phyloP scores from a whole-genome alignment of 2,113 vertebrate genomes.

The Pagrus major region DNA sequence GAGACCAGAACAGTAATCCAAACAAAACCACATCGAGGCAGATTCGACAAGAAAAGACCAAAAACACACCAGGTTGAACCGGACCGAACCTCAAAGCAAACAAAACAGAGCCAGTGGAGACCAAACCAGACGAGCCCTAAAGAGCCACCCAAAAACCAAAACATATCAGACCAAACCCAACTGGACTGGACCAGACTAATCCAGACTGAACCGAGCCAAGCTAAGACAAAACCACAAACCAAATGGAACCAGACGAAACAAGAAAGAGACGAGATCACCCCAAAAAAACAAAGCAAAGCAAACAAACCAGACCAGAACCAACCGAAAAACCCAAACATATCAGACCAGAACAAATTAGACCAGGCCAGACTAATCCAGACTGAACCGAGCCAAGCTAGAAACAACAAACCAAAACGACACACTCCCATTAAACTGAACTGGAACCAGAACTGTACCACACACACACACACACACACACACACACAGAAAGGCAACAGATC shows the following conservation, averaged over 20 bases:
- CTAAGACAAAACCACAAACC: neutral
- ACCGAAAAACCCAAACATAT: too few species aligned
- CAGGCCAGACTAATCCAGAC: too few species aligned
- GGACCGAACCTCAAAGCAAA: neutral
- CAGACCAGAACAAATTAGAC: neutral
- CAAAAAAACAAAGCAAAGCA: too few species aligned
- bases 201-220: too few species aligned
- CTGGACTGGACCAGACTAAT: neutral
- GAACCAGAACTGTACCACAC: neutral
- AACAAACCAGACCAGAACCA: neutral
- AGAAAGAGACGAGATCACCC: too few species aligned
- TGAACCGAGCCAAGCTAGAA: too few species aligned
- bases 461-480: conserved; percentile 41
- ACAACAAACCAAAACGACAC: too few species aligned
- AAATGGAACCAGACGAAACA: neutral
- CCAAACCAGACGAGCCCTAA: neutral
- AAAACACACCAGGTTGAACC: neutral
- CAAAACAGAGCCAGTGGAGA: neutral
- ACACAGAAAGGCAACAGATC: conserved; percentile 57
- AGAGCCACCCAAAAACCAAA: neutral
- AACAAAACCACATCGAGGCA: neutral
- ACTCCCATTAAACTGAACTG: neutral
- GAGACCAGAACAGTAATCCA: neutral
- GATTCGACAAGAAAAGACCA: neutral
- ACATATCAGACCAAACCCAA: neutral